phyloP scores from a whole-genome alignment of 1,140 invertebrate genomes.

The Lineus longissimus region DNA sequence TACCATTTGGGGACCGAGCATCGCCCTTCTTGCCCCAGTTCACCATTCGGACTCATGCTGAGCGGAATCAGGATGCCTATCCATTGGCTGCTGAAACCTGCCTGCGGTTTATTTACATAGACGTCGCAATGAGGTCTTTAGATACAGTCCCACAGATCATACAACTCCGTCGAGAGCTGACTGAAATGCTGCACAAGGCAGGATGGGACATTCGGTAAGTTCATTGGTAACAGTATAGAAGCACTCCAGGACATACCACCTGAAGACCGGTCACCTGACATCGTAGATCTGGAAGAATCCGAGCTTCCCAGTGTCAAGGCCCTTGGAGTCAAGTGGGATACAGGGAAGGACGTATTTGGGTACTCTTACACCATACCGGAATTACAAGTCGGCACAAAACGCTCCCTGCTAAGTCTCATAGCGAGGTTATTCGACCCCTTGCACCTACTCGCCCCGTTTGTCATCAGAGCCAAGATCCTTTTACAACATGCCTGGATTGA shows the following conservation, averaged over 20 bases:
- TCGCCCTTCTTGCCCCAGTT: neutral
- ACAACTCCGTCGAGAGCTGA: slow-evolving; percentile 1
- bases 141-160: slow-evolving; percentile 4
- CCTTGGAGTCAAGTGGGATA: neutral
- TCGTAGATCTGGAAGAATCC: slow-evolving; percentile 5
- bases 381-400: neutral
- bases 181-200: neutral
- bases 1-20: neutral
- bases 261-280: slow-evolving; percentile 5
- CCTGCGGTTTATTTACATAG: slow-evolving; percentile 21
- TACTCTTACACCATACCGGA: neutral
- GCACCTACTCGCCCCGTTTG: neutral
- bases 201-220: no score
- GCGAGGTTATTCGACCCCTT: neutral
- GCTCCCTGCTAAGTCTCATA: neutral
- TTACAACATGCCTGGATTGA: neutral
- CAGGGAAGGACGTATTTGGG: neutral
- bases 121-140: slow-evolving; percentile 16
- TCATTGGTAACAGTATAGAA: slow-evolving; percentile 16
- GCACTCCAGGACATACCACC: slow-evolving; percentile 4
- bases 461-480: neutral
- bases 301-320: neutral
- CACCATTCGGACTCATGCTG: neutral
- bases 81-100: neutral
- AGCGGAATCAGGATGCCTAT: neutral